Conservation (phyloP, 2,113 vertebrate species). For the Tetrao urogallus region DNA sequence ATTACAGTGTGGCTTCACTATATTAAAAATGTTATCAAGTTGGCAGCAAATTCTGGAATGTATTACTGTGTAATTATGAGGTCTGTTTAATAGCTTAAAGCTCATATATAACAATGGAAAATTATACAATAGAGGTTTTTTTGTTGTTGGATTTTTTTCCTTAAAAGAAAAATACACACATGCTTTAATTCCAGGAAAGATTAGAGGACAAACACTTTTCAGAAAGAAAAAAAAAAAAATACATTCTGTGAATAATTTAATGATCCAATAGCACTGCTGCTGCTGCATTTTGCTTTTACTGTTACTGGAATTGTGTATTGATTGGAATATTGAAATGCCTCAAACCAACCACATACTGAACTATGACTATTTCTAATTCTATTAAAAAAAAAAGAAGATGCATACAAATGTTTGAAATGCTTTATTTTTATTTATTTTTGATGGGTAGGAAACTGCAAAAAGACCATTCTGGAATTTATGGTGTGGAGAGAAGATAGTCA, state of each 20-base stretch:
- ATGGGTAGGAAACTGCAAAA: not conserved
- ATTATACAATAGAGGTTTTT: not conserved
- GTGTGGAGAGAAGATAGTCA: not conserved
- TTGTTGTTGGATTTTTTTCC: not conserved
- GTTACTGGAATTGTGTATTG: slow-evolving; percentile 27
- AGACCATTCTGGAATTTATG: not conserved
- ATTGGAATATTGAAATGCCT: not conserved
- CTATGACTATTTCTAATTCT: not conserved
- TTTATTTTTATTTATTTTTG: not conserved
- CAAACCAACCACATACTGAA: not conserved
- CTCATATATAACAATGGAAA: slow-evolving; percentile 26
- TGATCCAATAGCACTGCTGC: slow-evolving; percentile 13
- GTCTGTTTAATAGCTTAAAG: slow-evolving; percentile 33
- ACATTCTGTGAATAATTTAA: not conserved
- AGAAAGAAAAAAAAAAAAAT: not conserved
- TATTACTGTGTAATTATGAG: slow-evolving; percentile 50
- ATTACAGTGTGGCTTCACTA: slow-evolving; percentile 65
- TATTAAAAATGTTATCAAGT: slow-evolving; percentile 72
- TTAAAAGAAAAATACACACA: not conserved
- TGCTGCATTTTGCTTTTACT: slow-evolving; percentile 6
- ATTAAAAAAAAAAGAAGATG: not conserved
- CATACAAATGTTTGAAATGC: not conserved
- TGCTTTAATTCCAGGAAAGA: slow-evolving; percentile 27
- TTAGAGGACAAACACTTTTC: not conserved
- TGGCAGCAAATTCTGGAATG: slow-evolving; percentile 68